phyloP scores from a whole-genome alignment of 2,797 vertebrate species.

The Molossus alvarezi region DNA sequence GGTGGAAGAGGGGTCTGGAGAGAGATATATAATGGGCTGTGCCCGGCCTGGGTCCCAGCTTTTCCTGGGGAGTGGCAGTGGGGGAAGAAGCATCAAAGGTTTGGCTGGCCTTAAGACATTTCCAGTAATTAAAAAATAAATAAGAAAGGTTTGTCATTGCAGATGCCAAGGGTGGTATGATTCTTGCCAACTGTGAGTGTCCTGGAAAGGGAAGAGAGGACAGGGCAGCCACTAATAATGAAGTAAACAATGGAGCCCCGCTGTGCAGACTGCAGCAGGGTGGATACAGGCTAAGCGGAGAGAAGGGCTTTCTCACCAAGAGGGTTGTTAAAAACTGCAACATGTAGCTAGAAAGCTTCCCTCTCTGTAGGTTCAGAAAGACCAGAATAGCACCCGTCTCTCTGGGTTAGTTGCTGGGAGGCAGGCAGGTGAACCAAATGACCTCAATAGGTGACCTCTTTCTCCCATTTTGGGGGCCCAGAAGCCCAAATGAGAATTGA shows the following conservation, averaged over 20 bases:
- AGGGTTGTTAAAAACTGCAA: neutral
- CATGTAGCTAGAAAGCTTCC: neutral
- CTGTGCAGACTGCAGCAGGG: neutral
- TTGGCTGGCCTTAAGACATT: neutral
- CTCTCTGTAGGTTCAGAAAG: neutral
- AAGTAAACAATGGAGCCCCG: neutral
- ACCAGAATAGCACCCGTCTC: neutral
- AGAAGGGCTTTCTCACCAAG: neutral
- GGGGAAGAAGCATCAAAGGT: neutral
- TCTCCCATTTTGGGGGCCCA: slow-evolving; percentile 16
- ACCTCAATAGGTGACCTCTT: neutral
- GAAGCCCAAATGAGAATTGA: slow-evolving; percentile 59
- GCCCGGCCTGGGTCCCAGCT: neutral
- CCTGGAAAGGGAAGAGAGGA: neutral
- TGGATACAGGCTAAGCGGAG: neutral
- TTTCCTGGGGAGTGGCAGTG: neutral
- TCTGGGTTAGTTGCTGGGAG: neutral
- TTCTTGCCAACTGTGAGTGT: slow-evolving; percentile 43
- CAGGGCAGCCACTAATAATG: neutral
- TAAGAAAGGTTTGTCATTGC: neutral
- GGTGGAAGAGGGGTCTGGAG: neutral
- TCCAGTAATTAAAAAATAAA: slow-evolving; percentile 31
- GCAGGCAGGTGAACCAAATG: neutral
- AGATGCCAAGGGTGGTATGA: neutral
- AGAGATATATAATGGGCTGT: neutral